Base-by-base conservation (phyloP, 2,797 vertebrate genomes). In the Gallirallus australis region DNA sequence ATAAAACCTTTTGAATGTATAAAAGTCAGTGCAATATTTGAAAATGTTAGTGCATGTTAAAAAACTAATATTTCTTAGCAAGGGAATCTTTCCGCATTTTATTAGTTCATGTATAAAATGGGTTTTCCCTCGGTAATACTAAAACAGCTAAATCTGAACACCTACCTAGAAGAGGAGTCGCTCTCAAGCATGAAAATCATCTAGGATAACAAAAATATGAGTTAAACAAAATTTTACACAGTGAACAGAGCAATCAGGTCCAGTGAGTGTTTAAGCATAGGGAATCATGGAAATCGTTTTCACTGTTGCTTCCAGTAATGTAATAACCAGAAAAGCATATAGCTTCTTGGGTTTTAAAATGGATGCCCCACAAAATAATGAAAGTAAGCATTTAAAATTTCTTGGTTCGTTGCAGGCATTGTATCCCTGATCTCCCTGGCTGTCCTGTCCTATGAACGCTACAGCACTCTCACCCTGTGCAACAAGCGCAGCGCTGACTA, bases 401-500 rank as follows among this genome's bases (percentile, higher is more conserved):
- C 45, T 94, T 70, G 65, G 24, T 61, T 91, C 28, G 0, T 90
- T 96, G 66, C 96, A 99, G 99, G 99, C 63, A 98, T 99, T 0
- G 99, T 99, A 92, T 99, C 99, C 13, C 96, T 99, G 89, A 98
- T 99, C 95, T 99, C 99, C 9, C 96, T 99, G 97, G 98, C 99
- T 59, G 97, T 99, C 96, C 98, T 99, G 59, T 99, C 99, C 47
- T 99, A 99, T 1, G 99, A 99, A 94, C 99, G 98, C 86, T 99
- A 99, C 97, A 99, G 98, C 96, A 99, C 98, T 14, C 97, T 99
- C 94, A 99, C 98, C 12, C 97, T 99, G 28, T 98, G 98, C 97
- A 98, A 98, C 96, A 98, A 98, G 88, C 97, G 60, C 6, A 98
- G 97, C 2, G 77, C 98, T 15, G 97, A 97, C 94, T 99, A 98